Conservation (phyloP, 2,113 vertebrate genomes). For the Emydocephalus ijimae region DNA sequence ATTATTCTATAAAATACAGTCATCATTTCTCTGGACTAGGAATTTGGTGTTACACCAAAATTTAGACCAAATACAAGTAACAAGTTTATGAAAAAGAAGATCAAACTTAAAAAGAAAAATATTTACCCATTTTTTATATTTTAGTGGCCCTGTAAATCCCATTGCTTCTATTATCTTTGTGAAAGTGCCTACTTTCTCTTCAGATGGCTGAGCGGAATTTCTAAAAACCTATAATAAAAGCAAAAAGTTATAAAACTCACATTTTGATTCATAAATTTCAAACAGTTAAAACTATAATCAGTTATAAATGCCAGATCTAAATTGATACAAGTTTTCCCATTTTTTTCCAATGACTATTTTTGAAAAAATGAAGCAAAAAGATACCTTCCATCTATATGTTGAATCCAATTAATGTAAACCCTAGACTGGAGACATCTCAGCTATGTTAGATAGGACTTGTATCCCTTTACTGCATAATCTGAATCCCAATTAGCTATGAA, state of each 20-base stretch:
- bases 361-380: neutral
- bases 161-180: constrained; percentile 95
- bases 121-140: constrained; percentile 97
- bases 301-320: neutral
- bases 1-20: neutral
- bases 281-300: neutral
- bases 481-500: neutral
- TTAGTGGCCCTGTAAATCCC: constrained; percentile 94
- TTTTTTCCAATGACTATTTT: neutral
- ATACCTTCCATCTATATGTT: neutral
- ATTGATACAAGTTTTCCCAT: neutral
- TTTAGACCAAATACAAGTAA: neutral
- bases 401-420: neutral
- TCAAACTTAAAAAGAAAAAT: constrained; percentile 12
- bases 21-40: neutral
- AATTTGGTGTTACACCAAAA: neutral
- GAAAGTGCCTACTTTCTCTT: constrained; percentile 88
- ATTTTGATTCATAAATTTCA: neutral
- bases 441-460: neutral
- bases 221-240: constrained; percentile 69
- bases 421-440: too few species aligned
- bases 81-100: neutral
- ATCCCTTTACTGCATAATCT: neutral
- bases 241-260: constrained; percentile 17
- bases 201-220: constrained; percentile 75